Evolutionary conservation across 2,888 invertebrate genomes (phyloP), one percentile per base, ranked within the genome.

Genomic region (Drosophila gaucha): DNA sequence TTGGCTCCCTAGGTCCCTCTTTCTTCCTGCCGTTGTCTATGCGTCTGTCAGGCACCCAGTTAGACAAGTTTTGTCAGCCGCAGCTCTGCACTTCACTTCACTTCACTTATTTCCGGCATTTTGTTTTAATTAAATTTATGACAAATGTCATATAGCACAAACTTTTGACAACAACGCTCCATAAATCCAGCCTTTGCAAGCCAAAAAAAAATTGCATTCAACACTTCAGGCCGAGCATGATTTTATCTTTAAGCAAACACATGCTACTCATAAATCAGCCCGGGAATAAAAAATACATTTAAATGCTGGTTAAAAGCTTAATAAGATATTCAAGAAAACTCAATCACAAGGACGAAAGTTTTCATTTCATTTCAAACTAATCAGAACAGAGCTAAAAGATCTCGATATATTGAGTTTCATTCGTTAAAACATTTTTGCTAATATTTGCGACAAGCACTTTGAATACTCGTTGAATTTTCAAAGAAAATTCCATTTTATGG

Each of bases 101-200:
- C 47, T 49, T 67, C 55, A 74, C 76, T 69, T 60, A 67, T 76
- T 86, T 86, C 83, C 83, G 79, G 83, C 72, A 86, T 75, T 86
- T 86, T 76, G 62, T 64, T 83, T 80, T 86, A 80, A 80, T 86
- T 80, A 83, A 80, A 80, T 86, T 83, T 86, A 83, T 73, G 79
- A 67, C 84, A 83, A 76, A 83, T 86, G 77, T 79, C 84, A 75
- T 67, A 70, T 33, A 67, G 31, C 10, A 41, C 22, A 33, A 70
- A 70, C 54, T 70, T 72, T 72, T 65, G 20, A 26, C 62, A 50
- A 44, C 36, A 56, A 12, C 20, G 3, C 9, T 20, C 12, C 28
- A 2, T 10, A 9, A 0, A 2, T 5, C 22, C 5, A 1, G 6
- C 33, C 33, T 14, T 1, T 30, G 3, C n/a, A 33, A 14, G 1